Evolutionary conservation across 92 coral and sea anemone genomes (phyloP), one percentile per base, ranked within the genome.

Genomic region (Porites divaricata): DNA sequence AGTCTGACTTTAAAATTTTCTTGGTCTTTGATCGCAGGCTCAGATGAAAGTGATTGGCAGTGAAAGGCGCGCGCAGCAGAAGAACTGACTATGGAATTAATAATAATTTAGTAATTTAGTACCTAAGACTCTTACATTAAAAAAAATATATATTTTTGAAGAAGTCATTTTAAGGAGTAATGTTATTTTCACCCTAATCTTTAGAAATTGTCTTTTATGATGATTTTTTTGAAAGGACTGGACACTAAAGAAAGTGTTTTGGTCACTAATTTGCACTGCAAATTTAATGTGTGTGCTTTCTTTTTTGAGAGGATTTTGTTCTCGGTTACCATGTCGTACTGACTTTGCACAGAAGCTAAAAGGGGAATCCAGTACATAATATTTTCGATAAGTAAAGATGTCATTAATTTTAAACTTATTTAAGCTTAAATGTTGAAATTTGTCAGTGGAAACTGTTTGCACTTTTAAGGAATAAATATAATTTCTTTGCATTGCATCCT

Each of bases 21-120:
- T 83, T 76, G 54, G 77, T 61, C 84, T 90, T 81, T 88, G 83
- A 83, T 77, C 92, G 91, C 85, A 91, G 94, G 91, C 85, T 41
- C 81, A 53, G 91, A 91, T 84, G 88, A 84, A 84, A 76, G 88
- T 74, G 78, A 8, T 54, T 75, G 67, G 83, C 75, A 13, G 63
- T 84, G 75, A 84, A 83, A 65, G 63, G 82, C 75, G 75, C 83
- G 79, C 66, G 4, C 64, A 21, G 79, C 57, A 13, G 63, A 48
- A n/a, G 67, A 11, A 21, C 68, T 20, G 22, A 70, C 67, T n/a
- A 7, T 48, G 72, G 79, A 49, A 72, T 50, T 11, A 1, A 65
- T 9, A 20, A 8, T 51, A 23, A 48, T 17, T 63, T 48, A 28
- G 6, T 62, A 35, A 64, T 35, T 77, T 10, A 41, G 20, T 21